phyloP scores from a whole-genome alignment of 2,888 invertebrate species.

The Mythimna lalbum region DNA sequence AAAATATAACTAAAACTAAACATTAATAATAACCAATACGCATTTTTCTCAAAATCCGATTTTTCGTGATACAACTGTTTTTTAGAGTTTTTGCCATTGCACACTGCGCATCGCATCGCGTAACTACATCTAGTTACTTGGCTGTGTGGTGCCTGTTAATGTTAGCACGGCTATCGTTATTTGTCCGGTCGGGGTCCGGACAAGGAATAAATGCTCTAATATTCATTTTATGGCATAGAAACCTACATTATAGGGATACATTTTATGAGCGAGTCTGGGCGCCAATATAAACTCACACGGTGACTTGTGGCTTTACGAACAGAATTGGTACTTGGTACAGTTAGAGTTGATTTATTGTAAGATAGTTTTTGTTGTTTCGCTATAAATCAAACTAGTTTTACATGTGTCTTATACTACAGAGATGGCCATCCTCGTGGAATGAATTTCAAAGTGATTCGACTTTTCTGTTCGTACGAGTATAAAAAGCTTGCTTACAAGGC shows the following conservation, averaged over 20 bases:
- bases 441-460: constrained; percentile 24
- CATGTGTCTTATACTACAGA: constrained; percentile 47
- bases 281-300: constrained; percentile 40
- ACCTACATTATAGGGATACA: constrained; percentile 53
- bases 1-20: too few relatives aligned
- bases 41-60: too few relatives aligned
- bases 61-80: too few relatives aligned
- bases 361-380: constrained; percentile 57
- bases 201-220: constrained; percentile 49
- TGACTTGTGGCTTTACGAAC: constrained; percentile 59
- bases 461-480: constrained; percentile 14
- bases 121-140: too few relatives aligned
- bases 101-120: too few relatives aligned
- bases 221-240: constrained; percentile 53
- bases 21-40: too few relatives aligned
- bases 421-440: constrained; percentile 23
- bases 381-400: constrained; percentile 64
- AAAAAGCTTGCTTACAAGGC: constrained; percentile 10
- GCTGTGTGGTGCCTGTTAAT: constrained; percentile 11
- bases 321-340: constrained; percentile 51
- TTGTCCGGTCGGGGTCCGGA: constrained; percentile 17
- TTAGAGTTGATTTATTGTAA: constrained; percentile 67
- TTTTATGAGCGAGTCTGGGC: constrained; percentile 51
- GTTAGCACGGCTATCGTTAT: constrained; percentile 12
- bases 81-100: not conserved